A percentile compares a stretch with the other conserved stretches of the same genome.
Conservation (phyloP, 2,113 vertebrate genomes). For the Clupea harengus region DNA sequence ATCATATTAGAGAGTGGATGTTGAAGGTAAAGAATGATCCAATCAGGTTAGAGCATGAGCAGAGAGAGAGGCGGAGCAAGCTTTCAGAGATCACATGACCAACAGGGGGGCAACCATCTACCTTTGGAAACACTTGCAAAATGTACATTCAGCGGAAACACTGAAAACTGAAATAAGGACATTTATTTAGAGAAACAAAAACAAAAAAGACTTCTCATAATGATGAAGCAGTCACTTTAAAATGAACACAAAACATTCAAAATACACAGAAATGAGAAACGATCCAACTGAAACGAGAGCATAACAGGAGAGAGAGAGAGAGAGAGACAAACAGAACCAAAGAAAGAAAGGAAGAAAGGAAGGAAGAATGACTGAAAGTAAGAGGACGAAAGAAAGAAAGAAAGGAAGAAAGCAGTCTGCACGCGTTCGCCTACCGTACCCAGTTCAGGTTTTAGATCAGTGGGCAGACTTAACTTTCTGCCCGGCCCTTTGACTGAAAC, state of each 20-base stretch:
- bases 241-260: background rate
- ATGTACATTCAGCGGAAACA: slow-evolving; percentile 64
- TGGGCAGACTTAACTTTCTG: slow-evolving; percentile 99
- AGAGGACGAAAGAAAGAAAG: slow-evolving; percentile 47
- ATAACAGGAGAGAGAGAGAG: slow-evolving; percentile 50
- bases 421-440: slow-evolving; percentile 97
- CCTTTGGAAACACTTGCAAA: slow-evolving; percentile 79
- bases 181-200: slow-evolving; percentile 50
- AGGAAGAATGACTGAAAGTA: slow-evolving; percentile 45
- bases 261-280: background rate
- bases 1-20: background rate
- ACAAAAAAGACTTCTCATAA: slow-evolving; percentile 52
- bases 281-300: too few relatives aligned
- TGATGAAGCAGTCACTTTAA: slow-evolving; percentile 49
- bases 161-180: slow-evolving; percentile 25
- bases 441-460: slow-evolving; percentile 99
- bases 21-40: slow-evolving; percentile 55
- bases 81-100: slow-evolving; percentile 53
- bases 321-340: slow-evolving; percentile 37
- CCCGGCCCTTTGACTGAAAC: slow-evolving; percentile 97
- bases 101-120: slow-evolving; percentile 65
- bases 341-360: slow-evolving; percentile 58
- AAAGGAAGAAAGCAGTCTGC: slow-evolving; percentile 76
- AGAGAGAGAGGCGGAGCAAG: slow-evolving; percentile 57
- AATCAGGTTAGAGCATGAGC: slow-evolving; percentile 59